phyloP scores from a whole-genome alignment of 2,113 vertebrate genomes.

The Athene cunicularia region DNA sequence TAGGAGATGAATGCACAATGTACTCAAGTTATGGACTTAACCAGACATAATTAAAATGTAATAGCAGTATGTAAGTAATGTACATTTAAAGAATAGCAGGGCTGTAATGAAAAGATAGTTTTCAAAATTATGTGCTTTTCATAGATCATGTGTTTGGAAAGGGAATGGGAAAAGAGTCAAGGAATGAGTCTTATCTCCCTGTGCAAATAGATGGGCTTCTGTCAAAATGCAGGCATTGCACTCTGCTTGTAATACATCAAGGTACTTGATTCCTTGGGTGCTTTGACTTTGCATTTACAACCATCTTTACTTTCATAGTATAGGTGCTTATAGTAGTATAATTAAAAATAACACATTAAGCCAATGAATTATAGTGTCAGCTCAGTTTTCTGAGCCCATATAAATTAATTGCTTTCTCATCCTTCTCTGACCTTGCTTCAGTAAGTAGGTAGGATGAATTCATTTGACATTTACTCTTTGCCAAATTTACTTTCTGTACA shows the following conservation, averaged over 20 bases:
- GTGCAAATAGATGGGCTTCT: neutral
- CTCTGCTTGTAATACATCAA: neutral
- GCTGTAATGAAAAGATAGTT: neutral
- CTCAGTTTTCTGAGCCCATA: conserved; percentile 3
- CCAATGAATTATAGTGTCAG: neutral
- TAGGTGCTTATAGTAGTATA: neutral
- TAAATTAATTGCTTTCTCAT: conserved; percentile 12
- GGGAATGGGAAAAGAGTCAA: neutral
- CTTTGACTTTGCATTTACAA: neutral
- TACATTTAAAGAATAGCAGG: neutral
- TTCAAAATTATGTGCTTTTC: neutral
- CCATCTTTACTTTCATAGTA: neutral
- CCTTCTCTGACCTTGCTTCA: conserved; percentile 52
- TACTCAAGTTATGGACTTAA: neutral
- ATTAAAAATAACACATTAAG: conserved; percentile 31
- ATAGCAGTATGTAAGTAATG: neutral
- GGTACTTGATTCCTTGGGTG: neutral
- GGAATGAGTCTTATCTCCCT: neutral
- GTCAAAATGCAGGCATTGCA: neutral
- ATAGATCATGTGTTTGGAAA: neutral
- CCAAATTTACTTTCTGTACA: neutral
- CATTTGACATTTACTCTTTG: conserved; percentile 51
- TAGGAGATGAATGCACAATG: neutral
- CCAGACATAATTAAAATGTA: neutral
- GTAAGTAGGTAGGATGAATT: conserved; percentile 23